Conservation (phyloP, 2,113 vertebrate genomes). For the Hippoglossus stenolepis region DNA sequence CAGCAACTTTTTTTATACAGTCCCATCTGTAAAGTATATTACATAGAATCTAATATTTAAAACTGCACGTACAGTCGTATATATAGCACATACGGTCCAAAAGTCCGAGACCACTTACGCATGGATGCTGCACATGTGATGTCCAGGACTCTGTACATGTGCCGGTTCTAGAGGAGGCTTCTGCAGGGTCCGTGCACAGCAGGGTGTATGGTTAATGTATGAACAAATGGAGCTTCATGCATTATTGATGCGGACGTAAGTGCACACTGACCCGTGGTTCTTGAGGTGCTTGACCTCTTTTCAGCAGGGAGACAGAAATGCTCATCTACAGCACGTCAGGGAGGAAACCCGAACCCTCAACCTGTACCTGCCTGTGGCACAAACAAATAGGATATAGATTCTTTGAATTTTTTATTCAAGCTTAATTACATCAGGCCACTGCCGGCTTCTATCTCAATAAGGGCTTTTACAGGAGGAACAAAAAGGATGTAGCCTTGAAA, state of each 20-base stretch:
- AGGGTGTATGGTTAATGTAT: conserved; percentile 56
- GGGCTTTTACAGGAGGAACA: no score
- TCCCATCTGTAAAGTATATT: not conserved
- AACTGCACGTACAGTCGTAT: no score
- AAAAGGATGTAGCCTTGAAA: no score
- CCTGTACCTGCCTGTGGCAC: not conserved
- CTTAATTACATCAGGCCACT: not conserved
- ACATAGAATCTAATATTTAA: no score
- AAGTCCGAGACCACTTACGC: not conserved
- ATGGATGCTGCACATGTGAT: not conserved
- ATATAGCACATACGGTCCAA: not conserved
- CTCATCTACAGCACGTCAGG: conserved; percentile 17
- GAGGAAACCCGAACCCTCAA: conserved; percentile 24
- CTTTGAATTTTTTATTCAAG: not conserved
- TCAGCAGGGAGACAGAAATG: conserved; percentile 2
- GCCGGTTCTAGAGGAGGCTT: not conserved
- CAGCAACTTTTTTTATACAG: not conserved
- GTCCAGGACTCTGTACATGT: not conserved
- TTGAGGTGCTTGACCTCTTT: conserved; percentile 41
- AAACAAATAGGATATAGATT: no score
- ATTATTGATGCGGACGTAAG: conserved; percentile 75
- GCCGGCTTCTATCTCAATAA: no score
- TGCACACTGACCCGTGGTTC: conserved; percentile 59
- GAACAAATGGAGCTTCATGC: conserved; percentile 63
- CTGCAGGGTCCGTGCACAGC: conserved; percentile 2